Base-by-base conservation (phyloP, 2,888 invertebrate species). In the Opisthograptis luteolata region DNA sequence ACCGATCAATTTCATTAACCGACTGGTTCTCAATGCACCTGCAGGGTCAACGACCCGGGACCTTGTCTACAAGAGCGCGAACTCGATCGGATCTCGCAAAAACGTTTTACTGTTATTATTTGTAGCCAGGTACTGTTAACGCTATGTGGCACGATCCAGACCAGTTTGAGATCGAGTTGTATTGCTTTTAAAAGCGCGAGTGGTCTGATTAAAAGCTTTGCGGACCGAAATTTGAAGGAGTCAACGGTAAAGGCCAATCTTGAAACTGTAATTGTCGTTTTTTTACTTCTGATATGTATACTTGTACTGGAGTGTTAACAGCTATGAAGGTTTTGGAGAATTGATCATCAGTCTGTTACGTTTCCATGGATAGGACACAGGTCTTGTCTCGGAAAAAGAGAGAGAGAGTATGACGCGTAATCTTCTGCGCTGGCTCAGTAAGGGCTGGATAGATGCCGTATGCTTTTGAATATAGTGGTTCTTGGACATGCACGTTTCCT, bases 1-100 rank as follows among this genome's bases (percentile, higher is more conserved):
- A 30, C 37, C 20, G 32, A 37, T 34, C 46, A 46, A 44, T 32
- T 13, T 58, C 55, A 64, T 65, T 57, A 47, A 44, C 46, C 32
- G 45, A 50, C 58, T 52, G 54, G 59, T 61, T 62, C 55, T 57
- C 56, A 55, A 62, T 76, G 74, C 76, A 74, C 62, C 68, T 64
- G 65, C 55, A 55, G 56, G 71, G 71, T 69, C 69, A 35, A 55
- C 50, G 70, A 67, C 70, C 70, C 49, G 44, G 50, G 67, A 71
- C 76, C 76, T 74, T 74, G 76, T 63, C 69, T 64, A 67, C 68
- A 66, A 71, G 47, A 47, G 9, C 48, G 52, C 55, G 48, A 75
- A 73, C 76, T 66, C 55, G 77, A 66, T 63, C 58, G 35, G 42
- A 64, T 68, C 72, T 74, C 70, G 79, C 79, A 77, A 81, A 81